Conservation (phyloP, 1,140 invertebrate species). For the Liolophura sinensis region DNA sequence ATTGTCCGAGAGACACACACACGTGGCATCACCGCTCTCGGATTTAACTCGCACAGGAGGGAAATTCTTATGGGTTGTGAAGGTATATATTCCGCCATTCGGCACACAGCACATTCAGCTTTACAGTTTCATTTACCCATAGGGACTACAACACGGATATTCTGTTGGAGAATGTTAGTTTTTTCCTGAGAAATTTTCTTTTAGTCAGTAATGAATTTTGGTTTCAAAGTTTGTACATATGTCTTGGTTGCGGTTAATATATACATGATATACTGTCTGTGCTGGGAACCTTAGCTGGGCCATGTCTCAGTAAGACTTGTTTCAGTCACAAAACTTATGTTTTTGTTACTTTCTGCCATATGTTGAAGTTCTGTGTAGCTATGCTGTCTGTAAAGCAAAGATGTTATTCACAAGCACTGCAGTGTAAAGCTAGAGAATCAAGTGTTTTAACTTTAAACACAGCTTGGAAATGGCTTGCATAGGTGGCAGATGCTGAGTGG, state of each 20-base stretch:
- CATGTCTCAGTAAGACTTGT: no score
- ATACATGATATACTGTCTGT: not conserved
- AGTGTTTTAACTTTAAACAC: no score
- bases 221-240: not conserved
- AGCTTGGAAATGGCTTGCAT: no score
- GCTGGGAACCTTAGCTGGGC: no score
- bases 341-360: no score
- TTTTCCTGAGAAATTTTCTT: not conserved
- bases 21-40: slow-evolving; percentile 52
- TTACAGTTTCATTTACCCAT: not conserved
- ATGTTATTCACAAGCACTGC: no score
- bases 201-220: not conserved
- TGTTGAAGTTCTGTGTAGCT: no score
- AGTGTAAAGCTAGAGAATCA: no score
- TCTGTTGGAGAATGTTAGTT: not conserved
- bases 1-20: slow-evolving; percentile 54
- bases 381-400: no score
- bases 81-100: slow-evolving; percentile 32
- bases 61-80: slow-evolving; percentile 59
- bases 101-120: not conserved
- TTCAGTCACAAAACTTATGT: no score
- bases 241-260: not conserved
- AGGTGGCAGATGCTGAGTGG: no score
- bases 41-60: slow-evolving; percentile 49
- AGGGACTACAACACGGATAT: not conserved